These are phyloP conservation scores for Lydus trimaculatus DNA, from an alignment of 2,888 invertebrate species.

Conservation along the genomic window DNA sequence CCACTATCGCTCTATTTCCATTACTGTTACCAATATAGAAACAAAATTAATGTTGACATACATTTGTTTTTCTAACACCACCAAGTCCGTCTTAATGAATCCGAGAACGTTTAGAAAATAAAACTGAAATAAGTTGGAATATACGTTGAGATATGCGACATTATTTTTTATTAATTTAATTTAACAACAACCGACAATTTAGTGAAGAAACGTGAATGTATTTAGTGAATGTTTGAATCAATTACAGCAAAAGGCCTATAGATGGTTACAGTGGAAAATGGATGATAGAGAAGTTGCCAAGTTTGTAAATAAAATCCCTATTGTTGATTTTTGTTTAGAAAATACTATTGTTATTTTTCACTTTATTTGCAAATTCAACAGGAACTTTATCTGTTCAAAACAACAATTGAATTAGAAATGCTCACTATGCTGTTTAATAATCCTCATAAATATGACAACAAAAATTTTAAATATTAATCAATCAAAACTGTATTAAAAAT, in stretches of 20 bases:
- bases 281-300: too few relatives aligned
- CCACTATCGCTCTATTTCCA: not conserved
- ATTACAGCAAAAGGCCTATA: too few relatives aligned
- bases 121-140: not conserved
- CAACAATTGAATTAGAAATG: not conserved
- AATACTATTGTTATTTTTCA: not conserved
- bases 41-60: constrained; percentile 21
- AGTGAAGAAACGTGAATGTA: not conserved
- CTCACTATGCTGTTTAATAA: not conserved
- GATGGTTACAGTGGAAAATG: too few relatives aligned
- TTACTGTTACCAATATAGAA: not conserved
- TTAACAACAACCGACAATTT: not conserved
- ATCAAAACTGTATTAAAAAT: not conserved
- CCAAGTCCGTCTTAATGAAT: constrained; percentile 20
- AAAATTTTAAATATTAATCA: not conserved
- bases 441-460: not conserved
- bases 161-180: not conserved
- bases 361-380: not conserved
- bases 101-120: not conserved
- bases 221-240: too few relatives aligned
- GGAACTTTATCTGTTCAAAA: too few relatives aligned
- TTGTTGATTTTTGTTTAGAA: too few relatives aligned
- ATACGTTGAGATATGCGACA: not conserved
- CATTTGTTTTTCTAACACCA: constrained; percentile 20
- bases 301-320: too few relatives aligned